These are phyloP conservation scores for Cercopithecus diana DNA, from an alignment of 2,797 vertebrate species.

Conservation along the genomic window DNA sequence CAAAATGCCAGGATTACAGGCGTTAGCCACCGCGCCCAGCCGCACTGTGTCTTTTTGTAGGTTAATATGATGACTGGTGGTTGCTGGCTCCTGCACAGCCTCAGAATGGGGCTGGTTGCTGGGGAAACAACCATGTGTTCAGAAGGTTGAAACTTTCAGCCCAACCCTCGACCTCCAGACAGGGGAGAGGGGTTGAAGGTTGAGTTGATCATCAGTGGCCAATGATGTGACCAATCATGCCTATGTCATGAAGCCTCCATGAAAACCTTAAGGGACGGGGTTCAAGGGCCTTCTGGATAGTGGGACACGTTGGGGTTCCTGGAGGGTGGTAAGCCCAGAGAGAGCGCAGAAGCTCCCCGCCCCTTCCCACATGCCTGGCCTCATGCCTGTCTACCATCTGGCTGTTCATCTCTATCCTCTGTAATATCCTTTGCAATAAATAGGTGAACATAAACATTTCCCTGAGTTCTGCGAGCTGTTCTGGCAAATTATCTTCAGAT, in stretches of 20 bases:
- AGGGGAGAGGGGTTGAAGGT: neutral
- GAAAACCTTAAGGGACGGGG: neutral
- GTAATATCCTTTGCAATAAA: neutral
- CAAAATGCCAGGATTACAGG: too few species aligned
- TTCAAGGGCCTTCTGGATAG: neutral
- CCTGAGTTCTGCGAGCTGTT: neutral
- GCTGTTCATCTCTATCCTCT: neutral
- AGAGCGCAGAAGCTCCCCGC: neutral
- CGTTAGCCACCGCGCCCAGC: fast-evolving
- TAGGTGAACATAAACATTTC: neutral
- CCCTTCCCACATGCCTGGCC: neutral
- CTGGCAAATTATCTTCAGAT: neutral
- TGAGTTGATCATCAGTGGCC: neutral
- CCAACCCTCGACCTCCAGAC: neutral
- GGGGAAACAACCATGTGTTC: neutral
- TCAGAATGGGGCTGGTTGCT: neutral
- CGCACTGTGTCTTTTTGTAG: neutral
- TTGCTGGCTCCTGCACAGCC: neutral
- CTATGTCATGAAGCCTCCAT: neutral
- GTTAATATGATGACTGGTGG: neutral
- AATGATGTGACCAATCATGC: neutral
- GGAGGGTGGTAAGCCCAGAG: neutral
- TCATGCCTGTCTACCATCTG: neutral
- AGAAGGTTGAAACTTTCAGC: neutral
- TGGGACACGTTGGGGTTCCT: neutral